These are phyloP conservation scores for Andrena minutula DNA, from an alignment of 2,888 invertebrate genomes.

Conservation along the genomic window DNA sequence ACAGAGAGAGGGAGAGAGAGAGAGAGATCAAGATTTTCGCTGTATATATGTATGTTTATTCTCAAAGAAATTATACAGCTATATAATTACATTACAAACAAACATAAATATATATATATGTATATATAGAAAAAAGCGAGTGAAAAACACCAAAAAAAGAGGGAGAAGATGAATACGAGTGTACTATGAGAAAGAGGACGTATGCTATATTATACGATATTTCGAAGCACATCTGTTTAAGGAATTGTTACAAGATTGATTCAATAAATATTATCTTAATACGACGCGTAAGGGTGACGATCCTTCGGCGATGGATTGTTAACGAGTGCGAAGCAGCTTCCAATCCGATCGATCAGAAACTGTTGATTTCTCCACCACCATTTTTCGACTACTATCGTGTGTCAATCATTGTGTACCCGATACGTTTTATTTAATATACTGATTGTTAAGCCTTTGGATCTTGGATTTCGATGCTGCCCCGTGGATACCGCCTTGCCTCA, in stretches of 20 bases:
- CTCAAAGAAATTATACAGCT: constrained; percentile 57
- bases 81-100: constrained; percentile 39
- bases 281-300: constrained; percentile 25
- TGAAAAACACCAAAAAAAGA: constrained; percentile 5
- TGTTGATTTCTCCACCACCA: constrained; percentile 48
- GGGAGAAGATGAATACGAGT: background rate
- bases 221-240: constrained; percentile 61
- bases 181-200: constrained; percentile 33
- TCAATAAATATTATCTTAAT: constrained; percentile 64
- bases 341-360: constrained; percentile 27
- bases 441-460: constrained; percentile 57
- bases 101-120: constrained; percentile 18
- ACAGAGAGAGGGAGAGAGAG: background rate
- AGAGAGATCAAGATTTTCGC: constrained; percentile 34
- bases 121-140: constrained; percentile 24
- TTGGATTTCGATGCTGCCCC: constrained; percentile 43
- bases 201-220: constrained; percentile 42
- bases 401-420: constrained; percentile 43
- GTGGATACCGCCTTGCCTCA: constrained; percentile 13
- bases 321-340: constrained; percentile 34
- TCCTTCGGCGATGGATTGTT: constrained; percentile 23
- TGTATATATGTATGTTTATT: constrained; percentile 64
- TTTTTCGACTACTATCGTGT: constrained; percentile 44
- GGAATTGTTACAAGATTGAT: constrained; percentile 65
- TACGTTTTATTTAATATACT: constrained; percentile 58